Conservation (phyloP, 2,113 vertebrate genomes). For the Heterocephalus glaber region DNA sequence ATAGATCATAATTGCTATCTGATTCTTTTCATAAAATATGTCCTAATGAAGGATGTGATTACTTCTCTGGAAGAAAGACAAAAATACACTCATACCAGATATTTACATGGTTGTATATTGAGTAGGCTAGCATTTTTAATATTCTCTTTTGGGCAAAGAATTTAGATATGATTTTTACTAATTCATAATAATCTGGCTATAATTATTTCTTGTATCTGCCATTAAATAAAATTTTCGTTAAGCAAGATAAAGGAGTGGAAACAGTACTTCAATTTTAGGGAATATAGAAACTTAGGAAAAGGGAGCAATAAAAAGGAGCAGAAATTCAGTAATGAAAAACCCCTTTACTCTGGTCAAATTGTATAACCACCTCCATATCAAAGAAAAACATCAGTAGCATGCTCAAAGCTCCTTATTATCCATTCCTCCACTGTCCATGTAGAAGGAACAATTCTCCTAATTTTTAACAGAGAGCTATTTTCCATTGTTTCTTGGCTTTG, state of each 20-base stretch:
- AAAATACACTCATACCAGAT: not conserved
- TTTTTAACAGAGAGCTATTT: not conserved
- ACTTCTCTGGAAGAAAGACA: slow-evolving; percentile 22
- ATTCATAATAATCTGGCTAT: not conserved
- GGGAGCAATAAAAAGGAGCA: not conserved
- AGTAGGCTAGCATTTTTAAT: not conserved
- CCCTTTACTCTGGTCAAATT: not conserved
- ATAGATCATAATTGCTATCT: not conserved
- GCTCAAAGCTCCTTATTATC: not conserved
- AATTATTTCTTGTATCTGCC: not conserved
- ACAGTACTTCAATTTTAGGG: not conserved
- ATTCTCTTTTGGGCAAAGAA: not conserved
- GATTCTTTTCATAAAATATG: not conserved
- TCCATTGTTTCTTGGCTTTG: not conserved
- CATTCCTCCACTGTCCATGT: not conserved
- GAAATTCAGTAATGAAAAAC: not conserved
- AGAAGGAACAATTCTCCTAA: not conserved
- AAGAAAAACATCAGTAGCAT: not conserved
- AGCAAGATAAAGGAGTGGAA: not conserved
- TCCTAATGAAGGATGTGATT: not conserved
- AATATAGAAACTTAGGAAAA: not conserved
- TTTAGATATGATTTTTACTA: not conserved
- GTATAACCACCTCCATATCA: not conserved
- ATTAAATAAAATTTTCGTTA: slow-evolving; percentile 34
- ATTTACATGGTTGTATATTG: not conserved